Base-by-base conservation (phyloP, 2,113 vertebrate genomes). In the Casuarius casuarius region DNA sequence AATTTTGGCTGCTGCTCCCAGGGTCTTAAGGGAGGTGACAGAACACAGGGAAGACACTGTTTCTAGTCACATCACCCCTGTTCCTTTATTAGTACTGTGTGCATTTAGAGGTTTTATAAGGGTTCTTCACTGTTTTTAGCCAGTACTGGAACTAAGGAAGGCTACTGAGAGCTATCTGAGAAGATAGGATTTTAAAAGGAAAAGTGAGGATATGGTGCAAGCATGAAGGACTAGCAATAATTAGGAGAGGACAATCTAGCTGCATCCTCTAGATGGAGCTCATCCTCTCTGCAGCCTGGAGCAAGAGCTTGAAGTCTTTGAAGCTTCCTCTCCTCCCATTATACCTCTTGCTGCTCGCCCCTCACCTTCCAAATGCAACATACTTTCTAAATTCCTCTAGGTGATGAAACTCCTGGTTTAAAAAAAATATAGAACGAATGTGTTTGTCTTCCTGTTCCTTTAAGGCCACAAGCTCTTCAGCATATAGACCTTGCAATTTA, bases 191-290 rank as follows among this genome's bases (percentile, higher is more conserved):
- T 51, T 73, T 46, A 16, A 35, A 73, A 73, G 33, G 22, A n/a
- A 75, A 51, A 26, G 56, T 15, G 29, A 79, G 29, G 18, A 51
- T 23, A 26, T 0, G 25, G 25, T 14, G 46, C n/a, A 62, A 22
- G 26, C 21, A 13, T 11, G 18, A 87, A n/a, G 20, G 13, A 62
- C 20, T 2, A 26, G 16, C 6, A 31, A 48, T 78, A 56, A 19
- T 4, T 16, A 51, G 1, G 0, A 90, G 52, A 62, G 74, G 31
- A 61, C 77, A 49, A 46, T 13, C 68, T 46, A 58, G 31, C 74
- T 82, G 66, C 42, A 61, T 23, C 91, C 95, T 75, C 84, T 82
- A 89, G 89, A 76, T 95, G 93, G 89, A 62, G 95, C 93, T 91
- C 93, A 85, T 9, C 26, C 52, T 81, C 51, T 6, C 66, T 62